Conservation (phyloP, 2,888 invertebrate genomes). For the Cancer borealis region DNA sequence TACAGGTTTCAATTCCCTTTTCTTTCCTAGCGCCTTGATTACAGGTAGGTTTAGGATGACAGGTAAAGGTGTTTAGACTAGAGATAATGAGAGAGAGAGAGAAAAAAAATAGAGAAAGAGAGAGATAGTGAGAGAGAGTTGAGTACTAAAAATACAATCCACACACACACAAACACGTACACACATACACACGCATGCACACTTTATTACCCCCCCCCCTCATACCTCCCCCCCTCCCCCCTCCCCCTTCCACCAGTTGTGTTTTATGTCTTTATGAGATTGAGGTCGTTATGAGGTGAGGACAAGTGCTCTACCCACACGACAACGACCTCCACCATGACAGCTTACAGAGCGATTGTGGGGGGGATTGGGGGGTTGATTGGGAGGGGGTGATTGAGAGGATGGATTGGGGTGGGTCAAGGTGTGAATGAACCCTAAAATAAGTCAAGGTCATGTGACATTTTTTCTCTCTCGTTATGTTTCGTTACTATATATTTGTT, state of each 20-base stretch:
- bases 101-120: background rate
- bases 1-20: too few species aligned
- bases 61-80: background rate
- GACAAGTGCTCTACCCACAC: conserved; percentile 3
- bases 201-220: background rate
- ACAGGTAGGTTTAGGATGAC: too few species aligned
- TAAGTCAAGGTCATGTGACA: too few species aligned
- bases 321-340: background rate
- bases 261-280: background rate
- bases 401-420: background rate
- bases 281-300: background rate
- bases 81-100: background rate
- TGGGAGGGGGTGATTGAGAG: too few species aligned
- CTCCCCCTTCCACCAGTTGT: background rate
- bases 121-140: background rate
- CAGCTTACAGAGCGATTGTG: background rate
- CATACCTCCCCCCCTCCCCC: background rate
- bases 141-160: background rate
- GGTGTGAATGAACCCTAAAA: background rate
- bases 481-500: too few species aligned
- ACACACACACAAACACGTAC: background rate
- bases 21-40: too few species aligned
- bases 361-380: background rate
- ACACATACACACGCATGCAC: background rate
- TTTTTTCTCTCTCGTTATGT: too few species aligned